Evolutionary conservation across 2,113 vertebrate species (phyloP).

Genomic region (Myotis brandtii): DNA sequence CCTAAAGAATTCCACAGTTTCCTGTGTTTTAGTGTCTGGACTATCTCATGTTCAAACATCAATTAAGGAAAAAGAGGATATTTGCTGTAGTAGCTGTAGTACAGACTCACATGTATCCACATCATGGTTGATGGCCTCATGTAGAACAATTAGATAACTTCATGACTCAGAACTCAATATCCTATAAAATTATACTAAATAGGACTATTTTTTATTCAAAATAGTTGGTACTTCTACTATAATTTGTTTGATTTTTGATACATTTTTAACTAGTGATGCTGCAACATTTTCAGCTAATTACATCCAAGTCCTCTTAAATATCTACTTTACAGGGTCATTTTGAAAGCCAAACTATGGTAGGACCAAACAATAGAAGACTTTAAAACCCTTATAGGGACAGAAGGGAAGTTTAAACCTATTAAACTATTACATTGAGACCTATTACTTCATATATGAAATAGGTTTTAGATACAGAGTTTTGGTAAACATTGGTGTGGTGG

Average conservation of each 20-base stretch:
- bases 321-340: background rate
- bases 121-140: background rate
- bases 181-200: background rate
- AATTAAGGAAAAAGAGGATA: background rate
- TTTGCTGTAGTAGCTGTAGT: background rate
- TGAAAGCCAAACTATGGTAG: background rate
- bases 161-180: slow-evolving; percentile 32
- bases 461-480: slow-evolving; percentile 47
- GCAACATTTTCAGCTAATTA: background rate
- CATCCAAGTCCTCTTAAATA: background rate
- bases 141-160: background rate
- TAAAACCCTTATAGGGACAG: slow-evolving; percentile 26
- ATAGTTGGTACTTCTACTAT: background rate
- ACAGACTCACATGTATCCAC: background rate
- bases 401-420: background rate
- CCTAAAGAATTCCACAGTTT: background rate
- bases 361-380: background rate
- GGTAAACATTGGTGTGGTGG: background rate
- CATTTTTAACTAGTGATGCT: background rate
- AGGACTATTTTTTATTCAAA: background rate
- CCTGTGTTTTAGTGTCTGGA: background rate
- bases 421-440: background rate
- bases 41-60: background rate
- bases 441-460: background rate
- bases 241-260: background rate